Conservation (phyloP, 1,140 invertebrate species). For the Littorina saxatilis region DNA sequence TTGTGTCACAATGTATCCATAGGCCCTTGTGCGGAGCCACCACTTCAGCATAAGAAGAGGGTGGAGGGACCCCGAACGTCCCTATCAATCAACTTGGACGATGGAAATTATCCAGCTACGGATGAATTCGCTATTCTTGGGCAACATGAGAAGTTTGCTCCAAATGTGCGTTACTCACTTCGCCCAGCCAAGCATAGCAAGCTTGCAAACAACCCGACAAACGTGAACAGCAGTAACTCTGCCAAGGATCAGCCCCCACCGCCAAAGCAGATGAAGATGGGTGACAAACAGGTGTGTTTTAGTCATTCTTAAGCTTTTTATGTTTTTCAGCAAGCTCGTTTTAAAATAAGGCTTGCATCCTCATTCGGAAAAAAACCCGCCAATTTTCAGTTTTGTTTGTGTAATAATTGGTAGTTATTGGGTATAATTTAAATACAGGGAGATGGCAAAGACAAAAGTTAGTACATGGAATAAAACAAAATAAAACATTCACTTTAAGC, state of each 20-base stretch:
- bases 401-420: too few relatives aligned
- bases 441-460: too few relatives aligned
- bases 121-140: conserved; percentile 47
- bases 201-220: background rate
- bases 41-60: conserved; percentile 69
- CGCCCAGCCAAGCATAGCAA: conserved; percentile 1
- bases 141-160: conserved; percentile 68
- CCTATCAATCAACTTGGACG: conserved; percentile 52
- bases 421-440: too few relatives aligned
- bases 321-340: too few relatives aligned
- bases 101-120: background rate
- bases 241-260: conserved; percentile 54
- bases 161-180: conserved; percentile 65
- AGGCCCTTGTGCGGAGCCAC: conserved; percentile 65
- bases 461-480: too few relatives aligned
- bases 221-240: conserved; percentile 38
- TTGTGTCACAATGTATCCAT: too few relatives aligned
- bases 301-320: background rate
- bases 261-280: conserved; percentile 61
- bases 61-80: conserved; percentile 55
- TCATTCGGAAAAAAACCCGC: too few relatives aligned
- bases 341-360: too few relatives aligned
- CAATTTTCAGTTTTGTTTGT: too few relatives aligned
- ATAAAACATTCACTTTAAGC: too few relatives aligned
- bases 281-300: conserved; percentile 50